Evolutionary conservation across 2,113 vertebrate genomes (phyloP).

Genomic region (Trachemys scripta): DNA sequence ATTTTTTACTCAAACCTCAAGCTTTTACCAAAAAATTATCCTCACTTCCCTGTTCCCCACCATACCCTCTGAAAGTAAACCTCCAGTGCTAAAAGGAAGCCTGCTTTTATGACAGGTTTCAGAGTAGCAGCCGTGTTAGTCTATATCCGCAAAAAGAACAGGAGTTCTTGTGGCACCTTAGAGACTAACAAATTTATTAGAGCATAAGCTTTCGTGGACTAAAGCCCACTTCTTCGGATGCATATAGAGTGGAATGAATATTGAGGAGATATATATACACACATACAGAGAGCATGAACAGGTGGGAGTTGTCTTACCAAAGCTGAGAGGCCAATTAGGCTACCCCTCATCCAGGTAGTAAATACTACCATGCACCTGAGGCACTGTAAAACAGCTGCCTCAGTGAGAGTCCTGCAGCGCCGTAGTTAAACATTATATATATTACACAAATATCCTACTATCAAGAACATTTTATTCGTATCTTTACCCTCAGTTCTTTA

Average conservation of each 20-base stretch:
- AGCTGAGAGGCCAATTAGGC: not conserved
- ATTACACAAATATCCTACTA: not conserved
- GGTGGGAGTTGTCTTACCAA: no score
- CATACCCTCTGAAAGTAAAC: not conserved
- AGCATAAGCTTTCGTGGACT: no score
- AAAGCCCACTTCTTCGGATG: no score
- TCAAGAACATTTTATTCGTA: conserved; percentile 39
- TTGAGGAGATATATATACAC: no score
- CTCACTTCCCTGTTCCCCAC: not conserved
- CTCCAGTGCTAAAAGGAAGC: not conserved
- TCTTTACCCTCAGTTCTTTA: conserved; percentile 93
- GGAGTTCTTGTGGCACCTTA: no score
- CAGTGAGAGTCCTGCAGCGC: not conserved
- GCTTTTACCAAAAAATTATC: not conserved
- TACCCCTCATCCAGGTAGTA: not conserved
- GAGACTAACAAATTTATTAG: no score
- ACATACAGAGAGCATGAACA: no score
- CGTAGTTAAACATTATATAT: not conserved
- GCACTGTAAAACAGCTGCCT: not conserved
- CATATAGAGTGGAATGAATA: no score
- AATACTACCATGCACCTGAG: not conserved
- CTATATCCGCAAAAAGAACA: no score
- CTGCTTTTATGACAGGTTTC: not conserved
- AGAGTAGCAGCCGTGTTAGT: no score
- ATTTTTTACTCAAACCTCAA: not conserved